Base-by-base conservation (phyloP, 2,113 vertebrate species). In the Tilapia sparmanii region DNA sequence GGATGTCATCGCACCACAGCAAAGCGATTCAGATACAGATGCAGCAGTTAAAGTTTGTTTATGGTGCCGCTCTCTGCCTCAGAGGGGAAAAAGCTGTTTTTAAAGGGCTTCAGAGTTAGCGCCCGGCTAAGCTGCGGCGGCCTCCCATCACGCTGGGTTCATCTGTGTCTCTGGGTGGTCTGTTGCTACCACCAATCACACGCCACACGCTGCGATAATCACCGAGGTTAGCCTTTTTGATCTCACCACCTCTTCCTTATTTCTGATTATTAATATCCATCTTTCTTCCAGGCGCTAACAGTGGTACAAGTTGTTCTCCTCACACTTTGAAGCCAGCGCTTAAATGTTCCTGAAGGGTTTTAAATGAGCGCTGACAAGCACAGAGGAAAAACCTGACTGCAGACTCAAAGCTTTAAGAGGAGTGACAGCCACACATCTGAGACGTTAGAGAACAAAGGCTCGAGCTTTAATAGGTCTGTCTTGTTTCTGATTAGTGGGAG, bases 1-100 rank as follows among this genome's bases (percentile, higher is more conserved):
- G 52, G 68, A 66, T 80, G 82, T 84, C 57, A 63, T 22, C 68
- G 6, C 82, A 87, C 81, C 86, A 85, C 86, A 94, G 66, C 88
- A 85, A 91, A 93, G 81, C 54, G 35, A 83, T 86, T 90, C 52
- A 84, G 16, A 85, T 59, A 42, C 55, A 82, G 57, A 91, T 82
- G 79, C 81, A 81, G 87, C 80, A 33, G 82, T 95, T 91, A 81
- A 92, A 89, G 90, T 85, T 88, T 86, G 80, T 92, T 94, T 93
- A 85, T 85, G 45, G 84, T 35, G 54, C 38, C 55, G 22, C 57
- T 89, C 54, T 19, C 10, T 9, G 61, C 57, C 87, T 89, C 90
- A 35, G 50, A 89, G 82, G 82, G 89, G 73, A 85, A 63, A 83
- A 78, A 53, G 52, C 5, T 10, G 66, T 61, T 80, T 81, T 91